phyloP scores from a whole-genome alignment of 1,140 invertebrate species.

The Megathymus violae region DNA sequence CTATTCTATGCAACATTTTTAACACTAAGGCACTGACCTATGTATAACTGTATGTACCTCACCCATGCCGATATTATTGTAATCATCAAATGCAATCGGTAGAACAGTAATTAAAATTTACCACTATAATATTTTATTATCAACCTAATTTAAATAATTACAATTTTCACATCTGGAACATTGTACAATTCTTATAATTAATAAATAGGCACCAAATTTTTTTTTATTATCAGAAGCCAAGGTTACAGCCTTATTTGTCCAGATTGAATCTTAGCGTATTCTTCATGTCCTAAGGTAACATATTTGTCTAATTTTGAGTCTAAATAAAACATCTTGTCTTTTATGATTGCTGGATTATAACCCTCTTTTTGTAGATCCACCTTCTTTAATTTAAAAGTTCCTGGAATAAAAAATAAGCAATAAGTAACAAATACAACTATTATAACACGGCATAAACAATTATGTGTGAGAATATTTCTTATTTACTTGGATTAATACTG shows the following conservation, averaged over 20 bases:
- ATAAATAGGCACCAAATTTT: constrained; percentile 9
- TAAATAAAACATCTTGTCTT: constrained; percentile 89
- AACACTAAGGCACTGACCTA: no score
- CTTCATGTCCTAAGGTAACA: constrained; percentile 60
- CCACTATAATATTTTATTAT: no score
- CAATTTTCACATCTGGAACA: no score
- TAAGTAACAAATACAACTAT: no score
- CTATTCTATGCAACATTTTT: no score
- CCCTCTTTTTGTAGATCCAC: constrained; percentile 95
- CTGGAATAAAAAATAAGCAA: constrained; percentile 58
- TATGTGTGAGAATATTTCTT: constrained; percentile 10
- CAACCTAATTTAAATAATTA: no score
- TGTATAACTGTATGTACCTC: no score
- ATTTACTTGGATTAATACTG: no score
- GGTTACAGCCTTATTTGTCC: constrained; percentile 78
- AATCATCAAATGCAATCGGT: no score
- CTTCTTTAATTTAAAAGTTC: constrained; percentile 97
- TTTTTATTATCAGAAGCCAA: constrained; percentile 8
- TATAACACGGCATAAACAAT: background rate
- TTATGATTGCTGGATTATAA: constrained; percentile 90
- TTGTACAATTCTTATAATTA: no score
- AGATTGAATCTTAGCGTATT: constrained; percentile 70
- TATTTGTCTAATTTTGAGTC: constrained; percentile 71
- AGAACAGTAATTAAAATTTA: no score
- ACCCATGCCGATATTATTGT: no score